Percentiles rank a stretch among this genome's conserved stretches.
phyloP scores from a whole-genome alignment of 1,140 invertebrate genomes.

The Ceratina australensis region DNA sequence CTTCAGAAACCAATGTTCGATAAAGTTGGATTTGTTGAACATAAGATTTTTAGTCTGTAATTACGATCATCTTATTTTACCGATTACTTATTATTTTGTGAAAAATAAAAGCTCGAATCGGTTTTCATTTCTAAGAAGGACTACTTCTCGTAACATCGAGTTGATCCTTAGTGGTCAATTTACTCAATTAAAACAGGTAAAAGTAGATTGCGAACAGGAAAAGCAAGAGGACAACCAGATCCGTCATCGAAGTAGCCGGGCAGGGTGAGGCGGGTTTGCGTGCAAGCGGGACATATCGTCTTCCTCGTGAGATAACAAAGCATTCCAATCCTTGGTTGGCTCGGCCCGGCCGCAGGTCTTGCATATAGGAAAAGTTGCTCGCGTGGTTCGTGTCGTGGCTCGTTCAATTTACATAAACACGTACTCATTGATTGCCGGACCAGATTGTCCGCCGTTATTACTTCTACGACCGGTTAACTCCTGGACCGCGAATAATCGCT shows the following conservation, averaged over 20 bases:
- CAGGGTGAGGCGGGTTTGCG: slow-evolving; percentile 16
- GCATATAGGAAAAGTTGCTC: slow-evolving; percentile 64
- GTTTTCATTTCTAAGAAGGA: too few species aligned
- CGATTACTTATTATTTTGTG: too few species aligned
- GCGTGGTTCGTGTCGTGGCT: slow-evolving; percentile 70
- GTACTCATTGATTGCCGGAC: slow-evolving; percentile 76
- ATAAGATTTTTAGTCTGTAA: too few species aligned
- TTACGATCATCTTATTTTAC: too few species aligned
- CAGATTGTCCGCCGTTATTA: slow-evolving; percentile 75
- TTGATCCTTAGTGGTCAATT: background rate
- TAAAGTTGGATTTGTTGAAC: too few species aligned
- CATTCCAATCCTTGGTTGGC: slow-evolving; percentile 34
- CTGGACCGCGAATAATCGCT: slow-evolving; percentile 61
- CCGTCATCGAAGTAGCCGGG: background rate
- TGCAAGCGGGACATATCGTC: slow-evolving; percentile 38
- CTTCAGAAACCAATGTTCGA: too few species aligned
- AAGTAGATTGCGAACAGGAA: too few species aligned
- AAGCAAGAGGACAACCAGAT: background rate
- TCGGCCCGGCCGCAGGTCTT: slow-evolving; percentile 46
- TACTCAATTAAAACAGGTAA: too few species aligned
- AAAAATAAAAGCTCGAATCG: too few species aligned
- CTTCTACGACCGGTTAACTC: slow-evolving; percentile 72
- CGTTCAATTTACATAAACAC: slow-evolving; percentile 78
- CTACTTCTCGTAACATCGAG: too few species aligned
- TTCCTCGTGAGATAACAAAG: slow-evolving; percentile 53